Conservation (phyloP, 1,140 invertebrate genomes). For the Papilio glaucus region DNA sequence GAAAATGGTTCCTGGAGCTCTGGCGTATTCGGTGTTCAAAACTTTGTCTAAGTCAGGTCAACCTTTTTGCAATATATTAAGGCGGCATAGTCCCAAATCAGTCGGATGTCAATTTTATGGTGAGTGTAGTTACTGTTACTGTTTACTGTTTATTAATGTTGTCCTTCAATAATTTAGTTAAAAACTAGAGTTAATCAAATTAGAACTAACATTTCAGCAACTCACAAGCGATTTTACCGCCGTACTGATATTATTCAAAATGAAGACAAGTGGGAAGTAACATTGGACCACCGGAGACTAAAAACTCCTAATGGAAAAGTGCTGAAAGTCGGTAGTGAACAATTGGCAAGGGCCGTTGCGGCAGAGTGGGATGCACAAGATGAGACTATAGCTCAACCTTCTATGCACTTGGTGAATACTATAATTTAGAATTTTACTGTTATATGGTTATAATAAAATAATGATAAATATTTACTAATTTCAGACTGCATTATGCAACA, state of each 20-base stretch:
- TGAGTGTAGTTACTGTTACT: no score
- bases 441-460: neutral
- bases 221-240: slow-evolving; percentile 70
- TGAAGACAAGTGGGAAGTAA: slow-evolving; percentile 74
- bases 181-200: slow-evolving; percentile 1
- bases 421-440: neutral
- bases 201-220: slow-evolving; percentile 52
- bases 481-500: slow-evolving; percentile 95
- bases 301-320: slow-evolving; percentile 93
- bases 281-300: slow-evolving; percentile 88
- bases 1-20: slow-evolving; percentile 28
- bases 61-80: slow-evolving; percentile 21
- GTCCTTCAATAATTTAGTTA: neutral
- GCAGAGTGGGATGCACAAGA: slow-evolving; percentile 96
- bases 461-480: slow-evolving; percentile 49
- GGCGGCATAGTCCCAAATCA: slow-evolving; percentile 10
- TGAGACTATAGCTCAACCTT: slow-evolving; percentile 89
- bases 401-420: slow-evolving; percentile 93
- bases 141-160: no score
- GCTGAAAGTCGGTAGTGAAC: slow-evolving; percentile 92
- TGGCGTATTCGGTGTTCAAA: slow-evolving; percentile 31
- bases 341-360: slow-evolving; percentile 95
- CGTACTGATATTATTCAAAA: slow-evolving; percentile 70
- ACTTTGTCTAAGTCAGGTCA: slow-evolving; percentile 20
- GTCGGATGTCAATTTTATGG: slow-evolving; percentile 28